Base-by-base conservation (phyloP, 1,140 invertebrate genomes). In the Oscheius sp. region DNA sequence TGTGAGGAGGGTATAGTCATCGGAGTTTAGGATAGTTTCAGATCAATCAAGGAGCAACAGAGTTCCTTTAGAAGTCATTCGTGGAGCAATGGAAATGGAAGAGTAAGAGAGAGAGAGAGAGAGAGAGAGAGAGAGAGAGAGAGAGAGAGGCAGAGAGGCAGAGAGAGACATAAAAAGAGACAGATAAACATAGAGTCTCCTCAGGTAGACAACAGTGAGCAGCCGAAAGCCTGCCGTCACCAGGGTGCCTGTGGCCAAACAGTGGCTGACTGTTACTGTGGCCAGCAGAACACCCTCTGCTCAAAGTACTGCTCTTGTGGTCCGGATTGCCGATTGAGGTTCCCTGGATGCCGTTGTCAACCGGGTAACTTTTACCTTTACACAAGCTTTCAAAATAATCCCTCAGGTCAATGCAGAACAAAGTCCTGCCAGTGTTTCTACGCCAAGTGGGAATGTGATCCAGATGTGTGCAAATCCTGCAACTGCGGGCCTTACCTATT, bases 391-490 rank as follows among this genome's bases (percentile, higher is more conserved):
- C 10, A 62, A 3, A 10, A 7, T 32, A 15, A 62, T 62, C 95
- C 95, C 85, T 94, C 94, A 13, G 79, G 79, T 15, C 93, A 95
- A 84, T 99, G 96, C 86, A 97, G 97, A 84, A 98, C 95, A 0
- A 98, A 98, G 85, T 94, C 97, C 85, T 99, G 96, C 83, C 95
- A 95, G 1, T 99, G 96, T 85, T 99, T 96, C 87, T 88, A 97
- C 80, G 96, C 96, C 13, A 93, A 96, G 36, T 88, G 96, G 38
- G 96, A 99, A 88, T 99, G 96, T 86, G 96, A 99, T 88, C 96
- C 96, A 15, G 96, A 99, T 88, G 87, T 99, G n/a, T 99, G 96
- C 87, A 90, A 91, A 76, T 92, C 91, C 46, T 99, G 96, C 86
- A 95, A 95, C 3, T 94, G 95, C n/a, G 84, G 80, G 10, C 7